Evolutionary conservation across 2,888 invertebrate species (phyloP).

Genomic region (Phengaris arion): DNA sequence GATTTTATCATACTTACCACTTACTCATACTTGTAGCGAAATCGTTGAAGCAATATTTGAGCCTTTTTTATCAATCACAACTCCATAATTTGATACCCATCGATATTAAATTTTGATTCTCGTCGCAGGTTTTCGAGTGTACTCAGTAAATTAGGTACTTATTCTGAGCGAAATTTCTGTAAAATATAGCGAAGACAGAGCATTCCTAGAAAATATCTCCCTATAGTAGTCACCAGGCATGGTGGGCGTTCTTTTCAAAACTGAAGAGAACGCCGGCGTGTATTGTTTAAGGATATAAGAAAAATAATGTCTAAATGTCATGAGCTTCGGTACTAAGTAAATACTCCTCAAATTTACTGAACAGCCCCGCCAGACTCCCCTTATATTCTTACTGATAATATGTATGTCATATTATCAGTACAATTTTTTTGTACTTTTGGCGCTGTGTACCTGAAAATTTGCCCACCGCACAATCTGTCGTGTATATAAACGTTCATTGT

Average conservation of each 20-base stretch:
- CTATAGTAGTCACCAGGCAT: not conserved
- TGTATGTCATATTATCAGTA: too few relatives aligned
- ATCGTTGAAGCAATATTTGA: not conserved
- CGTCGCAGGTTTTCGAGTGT: not conserved
- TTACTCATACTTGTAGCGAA: not conserved
- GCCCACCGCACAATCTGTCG: too few relatives aligned
- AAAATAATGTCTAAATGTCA: not conserved
- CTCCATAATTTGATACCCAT: not conserved
- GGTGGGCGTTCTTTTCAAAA: not conserved
- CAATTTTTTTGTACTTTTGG: too few relatives aligned
- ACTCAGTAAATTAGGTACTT: not conserved
- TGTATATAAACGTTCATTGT: too few relatives aligned
- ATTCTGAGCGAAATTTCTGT: not conserved
- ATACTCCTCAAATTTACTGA: not conserved
- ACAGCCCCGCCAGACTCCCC: too few relatives aligned
- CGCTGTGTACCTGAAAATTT: too few relatives aligned
- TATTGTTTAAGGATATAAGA: not conserved
- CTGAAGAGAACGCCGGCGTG: not conserved
- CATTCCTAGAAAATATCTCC: not conserved
- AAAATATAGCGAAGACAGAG: not conserved
- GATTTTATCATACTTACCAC: not conserved
- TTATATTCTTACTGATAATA: too few relatives aligned
- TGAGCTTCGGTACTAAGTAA: not conserved
- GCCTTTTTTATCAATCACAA: not conserved
- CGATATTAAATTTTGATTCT: not conserved